Conservation (phyloP, 2,113 vertebrate species). For the Perognathus longimembris region DNA sequence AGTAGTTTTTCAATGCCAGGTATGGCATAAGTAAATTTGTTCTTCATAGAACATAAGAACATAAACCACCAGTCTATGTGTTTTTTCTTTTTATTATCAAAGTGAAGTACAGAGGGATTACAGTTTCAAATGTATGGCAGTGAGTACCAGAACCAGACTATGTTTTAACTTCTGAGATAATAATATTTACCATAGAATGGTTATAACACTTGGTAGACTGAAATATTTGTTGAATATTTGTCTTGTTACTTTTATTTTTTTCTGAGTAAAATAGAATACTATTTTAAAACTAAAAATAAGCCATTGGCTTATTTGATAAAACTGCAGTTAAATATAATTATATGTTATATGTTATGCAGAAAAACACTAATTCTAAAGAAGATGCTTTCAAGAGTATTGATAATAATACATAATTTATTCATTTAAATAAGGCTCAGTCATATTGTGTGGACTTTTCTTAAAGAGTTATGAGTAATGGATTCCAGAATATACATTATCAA, state of each 20-base stretch:
- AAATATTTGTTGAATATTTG: background rate
- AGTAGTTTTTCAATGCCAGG: background rate
- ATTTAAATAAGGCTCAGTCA: background rate
- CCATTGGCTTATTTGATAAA: background rate
- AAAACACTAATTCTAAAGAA: background rate
- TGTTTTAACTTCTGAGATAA: background rate
- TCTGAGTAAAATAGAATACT: background rate
- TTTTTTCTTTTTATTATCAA: too few relatives aligned
- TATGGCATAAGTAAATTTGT: background rate
- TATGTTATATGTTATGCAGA: background rate
- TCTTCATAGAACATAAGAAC: background rate
- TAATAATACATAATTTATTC: background rate
- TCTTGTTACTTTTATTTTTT: conserved; percentile 28
- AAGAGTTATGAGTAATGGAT: background rate
- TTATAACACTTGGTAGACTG: background rate
- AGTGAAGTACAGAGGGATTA: too few relatives aligned
- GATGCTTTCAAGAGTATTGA: background rate
- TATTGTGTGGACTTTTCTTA: background rate
- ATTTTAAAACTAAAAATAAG: background rate
- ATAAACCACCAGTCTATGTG: background rate
- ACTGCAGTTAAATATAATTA: background rate
- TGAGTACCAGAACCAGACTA: too few relatives aligned
- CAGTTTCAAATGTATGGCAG: too few relatives aligned
- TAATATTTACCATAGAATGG: too few relatives aligned
- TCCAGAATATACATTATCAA: background rate